Evolutionary conservation across 1,140 invertebrate genomes (phyloP).

Genomic region (Drosophila pseudoobscura): DNA sequence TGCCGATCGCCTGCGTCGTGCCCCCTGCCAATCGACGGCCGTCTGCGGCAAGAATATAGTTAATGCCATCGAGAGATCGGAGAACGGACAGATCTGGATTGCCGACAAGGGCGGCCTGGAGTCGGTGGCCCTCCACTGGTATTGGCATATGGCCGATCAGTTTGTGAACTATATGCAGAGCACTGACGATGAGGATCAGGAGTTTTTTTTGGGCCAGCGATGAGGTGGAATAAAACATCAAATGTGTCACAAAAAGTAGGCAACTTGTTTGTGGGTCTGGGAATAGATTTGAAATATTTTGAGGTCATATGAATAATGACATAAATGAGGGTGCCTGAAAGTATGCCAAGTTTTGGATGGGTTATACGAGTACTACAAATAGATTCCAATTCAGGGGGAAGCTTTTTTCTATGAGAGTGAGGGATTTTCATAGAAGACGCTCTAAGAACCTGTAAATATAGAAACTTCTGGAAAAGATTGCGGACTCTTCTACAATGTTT

Average conservation of each 20-base stretch:
- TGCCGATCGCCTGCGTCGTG: slow-evolving; percentile 68
- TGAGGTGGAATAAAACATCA: slow-evolving; percentile 10
- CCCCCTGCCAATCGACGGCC: slow-evolving; percentile 64
- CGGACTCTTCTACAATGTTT: no score
- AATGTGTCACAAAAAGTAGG: slow-evolving; percentile 43
- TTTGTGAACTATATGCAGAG: slow-evolving; percentile 65
- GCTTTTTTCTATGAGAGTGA: no score
- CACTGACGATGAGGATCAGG: slow-evolving; percentile 43
- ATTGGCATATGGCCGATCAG: slow-evolving; percentile 77
- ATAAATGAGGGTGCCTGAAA: no score
- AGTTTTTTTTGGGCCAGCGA: slow-evolving; percentile 4
- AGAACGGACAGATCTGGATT: slow-evolving; percentile 80
- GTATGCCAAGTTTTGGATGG: no score
- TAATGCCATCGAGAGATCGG: slow-evolving; percentile 63
- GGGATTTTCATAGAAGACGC: no score
- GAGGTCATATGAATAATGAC: no score
- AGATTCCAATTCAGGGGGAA: no score
- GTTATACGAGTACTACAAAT: no score
- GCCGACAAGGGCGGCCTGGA: slow-evolving; percentile 71
- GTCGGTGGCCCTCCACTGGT: slow-evolving; percentile 65
- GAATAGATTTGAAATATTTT: background rate
- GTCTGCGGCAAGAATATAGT: slow-evolving; percentile 73
- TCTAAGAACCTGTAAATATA: no score
- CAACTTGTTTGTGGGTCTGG: slow-evolving; percentile 2
- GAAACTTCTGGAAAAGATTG: no score